Evolutionary conservation across 1,140 invertebrate genomes (phyloP).

Genomic region (Listronotus oregonensis): DNA sequence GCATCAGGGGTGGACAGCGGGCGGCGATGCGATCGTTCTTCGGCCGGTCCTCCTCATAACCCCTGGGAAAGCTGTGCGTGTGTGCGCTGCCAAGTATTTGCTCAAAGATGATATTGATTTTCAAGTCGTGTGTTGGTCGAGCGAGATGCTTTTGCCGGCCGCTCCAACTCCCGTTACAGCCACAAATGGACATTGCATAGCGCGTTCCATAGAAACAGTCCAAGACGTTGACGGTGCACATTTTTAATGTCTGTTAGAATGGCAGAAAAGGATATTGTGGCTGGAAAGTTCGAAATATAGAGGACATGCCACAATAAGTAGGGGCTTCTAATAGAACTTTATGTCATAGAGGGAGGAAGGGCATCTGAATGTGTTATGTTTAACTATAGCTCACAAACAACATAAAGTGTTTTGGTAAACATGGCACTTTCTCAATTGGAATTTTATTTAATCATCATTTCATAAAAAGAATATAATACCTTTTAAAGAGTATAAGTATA

Average conservation of each 20-base stretch:
- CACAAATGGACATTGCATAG: constrained; percentile 28
- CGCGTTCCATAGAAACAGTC: constrained; percentile 6
- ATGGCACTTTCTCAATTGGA: no score
- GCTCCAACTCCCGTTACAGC: constrained; percentile 27
- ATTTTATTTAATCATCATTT: no score
- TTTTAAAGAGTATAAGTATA: no score
- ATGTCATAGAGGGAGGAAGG: no score
- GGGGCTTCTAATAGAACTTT: no score
- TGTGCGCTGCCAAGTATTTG: constrained; percentile 57
- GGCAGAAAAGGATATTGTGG: neutral
- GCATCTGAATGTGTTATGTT: no score
- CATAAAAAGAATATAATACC: no score
- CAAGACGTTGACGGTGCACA: constrained; percentile 22
- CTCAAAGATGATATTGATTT: constrained; percentile 57
- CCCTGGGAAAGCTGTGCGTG: constrained; percentile 52
- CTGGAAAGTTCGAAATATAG: neutral
- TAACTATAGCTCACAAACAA: no score
- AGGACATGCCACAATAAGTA: no score
- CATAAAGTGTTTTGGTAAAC: no score
- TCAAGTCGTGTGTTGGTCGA: constrained; percentile 50
- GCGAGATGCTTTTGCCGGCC: constrained; percentile 39
- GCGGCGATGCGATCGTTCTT: constrained; percentile 17
- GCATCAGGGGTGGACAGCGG: constrained; percentile 24
- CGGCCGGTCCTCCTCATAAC: constrained; percentile 31
- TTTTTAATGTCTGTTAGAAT: constrained; percentile 18